Evolutionary conservation across 2,888 invertebrate genomes (phyloP).

Genomic region (Trissoscelio sp.): DNA sequence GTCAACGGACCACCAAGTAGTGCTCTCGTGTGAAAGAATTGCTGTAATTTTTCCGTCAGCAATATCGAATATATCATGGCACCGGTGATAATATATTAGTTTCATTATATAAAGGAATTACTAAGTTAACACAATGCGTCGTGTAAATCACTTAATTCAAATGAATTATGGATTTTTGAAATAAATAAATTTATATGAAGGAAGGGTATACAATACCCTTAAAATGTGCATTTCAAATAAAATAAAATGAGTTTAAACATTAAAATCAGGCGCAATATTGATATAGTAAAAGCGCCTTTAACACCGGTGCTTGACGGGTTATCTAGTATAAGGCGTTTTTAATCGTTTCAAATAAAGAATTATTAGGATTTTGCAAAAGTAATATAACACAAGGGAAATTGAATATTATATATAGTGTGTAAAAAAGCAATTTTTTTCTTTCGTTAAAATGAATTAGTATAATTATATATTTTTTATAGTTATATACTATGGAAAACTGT

Average conservation of each 20-base stretch:
- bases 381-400: too few relatives aligned
- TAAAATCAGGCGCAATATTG: not conserved
- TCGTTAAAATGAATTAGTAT: too few relatives aligned
- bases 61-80: slow-evolving; percentile 80
- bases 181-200: slow-evolving; percentile 8
- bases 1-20: slow-evolving; percentile 78
- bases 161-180: slow-evolving; percentile 3
- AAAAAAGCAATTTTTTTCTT: too few relatives aligned
- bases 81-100: slow-evolving; percentile 79
- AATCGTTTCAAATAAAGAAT: not conserved
- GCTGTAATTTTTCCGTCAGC: slow-evolving; percentile 82
- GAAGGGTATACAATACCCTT: too few relatives aligned
- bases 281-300: too few relatives aligned
- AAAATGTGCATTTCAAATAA: too few relatives aligned
- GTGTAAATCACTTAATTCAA: slow-evolving; percentile 26
- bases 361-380: too few relatives aligned
- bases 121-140: slow-evolving; percentile 45
- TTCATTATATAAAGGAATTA: slow-evolving; percentile 56
- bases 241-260: not conserved
- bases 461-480: too few relatives aligned
- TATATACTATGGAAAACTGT: too few relatives aligned
- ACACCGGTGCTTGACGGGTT: slow-evolving; percentile 15
- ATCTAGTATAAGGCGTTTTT: slow-evolving; percentile 8
- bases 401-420: too few relatives aligned
- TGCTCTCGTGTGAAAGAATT: slow-evolving; percentile 76